These are phyloP conservation scores for Leucophenga maculata DNA, from an alignment of 2,888 invertebrate species.

Conservation along the genomic window DNA sequence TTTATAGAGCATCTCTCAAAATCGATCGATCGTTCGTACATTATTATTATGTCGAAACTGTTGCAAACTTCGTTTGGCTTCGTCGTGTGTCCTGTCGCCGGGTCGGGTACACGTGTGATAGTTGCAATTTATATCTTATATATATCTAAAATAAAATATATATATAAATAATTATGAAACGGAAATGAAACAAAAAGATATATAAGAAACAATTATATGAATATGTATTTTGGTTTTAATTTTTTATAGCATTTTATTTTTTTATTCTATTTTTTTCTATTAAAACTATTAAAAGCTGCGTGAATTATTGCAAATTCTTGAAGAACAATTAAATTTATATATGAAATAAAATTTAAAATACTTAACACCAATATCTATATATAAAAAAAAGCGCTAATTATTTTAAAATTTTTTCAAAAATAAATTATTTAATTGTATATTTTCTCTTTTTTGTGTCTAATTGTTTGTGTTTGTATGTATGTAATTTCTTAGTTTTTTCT, in stretches of 20 bases:
- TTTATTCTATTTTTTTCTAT: not conserved
- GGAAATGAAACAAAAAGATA: constrained; percentile 38
- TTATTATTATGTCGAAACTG: constrained; percentile 36
- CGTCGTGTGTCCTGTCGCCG: constrained; percentile 31
- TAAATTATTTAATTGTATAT: constrained; percentile 19
- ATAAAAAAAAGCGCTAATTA: not conserved
- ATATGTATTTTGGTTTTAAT: constrained; percentile 33
- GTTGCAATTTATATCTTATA: constrained; percentile 64
- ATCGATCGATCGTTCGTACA: constrained; percentile 3
- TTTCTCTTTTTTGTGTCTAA: constrained; percentile 33
- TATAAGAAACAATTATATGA: constrained; percentile 45
- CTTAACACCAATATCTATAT: not conserved
- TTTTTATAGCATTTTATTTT: not conserved
- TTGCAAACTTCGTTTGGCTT: constrained; percentile 47
- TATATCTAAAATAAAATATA: constrained; percentile 41
- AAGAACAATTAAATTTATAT: not conserved
- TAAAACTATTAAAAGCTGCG: constrained; percentile 2
- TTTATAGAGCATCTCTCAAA: not conserved
- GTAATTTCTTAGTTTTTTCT: constrained; percentile 38
- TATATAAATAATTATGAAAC: constrained; percentile 31
- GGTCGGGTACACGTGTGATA: constrained; percentile 60
- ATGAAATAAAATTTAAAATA: not conserved
- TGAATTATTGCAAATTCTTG: not conserved
- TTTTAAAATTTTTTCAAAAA: no score
- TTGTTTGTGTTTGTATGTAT: constrained; percentile 46